Conservation (phyloP, 2,797 vertebrate species). For the Antrozous pallidus region DNA sequence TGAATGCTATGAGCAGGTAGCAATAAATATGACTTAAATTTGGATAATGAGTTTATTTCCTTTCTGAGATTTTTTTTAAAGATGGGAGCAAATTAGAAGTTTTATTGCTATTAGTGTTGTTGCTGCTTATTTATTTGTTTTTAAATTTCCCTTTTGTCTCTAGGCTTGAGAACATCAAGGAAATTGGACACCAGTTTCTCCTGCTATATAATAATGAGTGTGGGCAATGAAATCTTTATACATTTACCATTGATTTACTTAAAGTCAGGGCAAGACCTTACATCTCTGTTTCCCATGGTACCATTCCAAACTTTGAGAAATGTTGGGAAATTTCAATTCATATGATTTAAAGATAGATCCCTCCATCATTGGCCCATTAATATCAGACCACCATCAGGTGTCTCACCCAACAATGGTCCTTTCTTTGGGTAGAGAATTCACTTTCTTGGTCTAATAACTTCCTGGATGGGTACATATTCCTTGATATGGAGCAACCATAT, state of each 20-base stretch:
- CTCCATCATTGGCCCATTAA: neutral
- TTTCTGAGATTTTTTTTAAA: neutral
- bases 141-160: neutral
- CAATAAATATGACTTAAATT: conserved; percentile 8
- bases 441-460: neutral
- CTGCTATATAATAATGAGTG: neutral
- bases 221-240: neutral
- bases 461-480: neutral
- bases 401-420: neutral
- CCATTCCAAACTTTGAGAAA: neutral
- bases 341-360: neutral
- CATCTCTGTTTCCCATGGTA: neutral
- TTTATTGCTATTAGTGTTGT: neutral
- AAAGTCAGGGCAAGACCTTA: neutral
- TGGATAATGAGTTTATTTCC: neutral
- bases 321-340: neutral
- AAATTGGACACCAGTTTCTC: neutral
- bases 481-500: neutral
- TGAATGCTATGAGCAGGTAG: neutral
- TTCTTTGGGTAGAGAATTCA: neutral
- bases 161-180: neutral
- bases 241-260: neutral
- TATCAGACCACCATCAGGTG: neutral
- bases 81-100: neutral
- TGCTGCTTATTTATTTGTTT: neutral